phyloP scores from a whole-genome alignment of 2,113 vertebrate species.

The Pristiophorus japonicus region DNA sequence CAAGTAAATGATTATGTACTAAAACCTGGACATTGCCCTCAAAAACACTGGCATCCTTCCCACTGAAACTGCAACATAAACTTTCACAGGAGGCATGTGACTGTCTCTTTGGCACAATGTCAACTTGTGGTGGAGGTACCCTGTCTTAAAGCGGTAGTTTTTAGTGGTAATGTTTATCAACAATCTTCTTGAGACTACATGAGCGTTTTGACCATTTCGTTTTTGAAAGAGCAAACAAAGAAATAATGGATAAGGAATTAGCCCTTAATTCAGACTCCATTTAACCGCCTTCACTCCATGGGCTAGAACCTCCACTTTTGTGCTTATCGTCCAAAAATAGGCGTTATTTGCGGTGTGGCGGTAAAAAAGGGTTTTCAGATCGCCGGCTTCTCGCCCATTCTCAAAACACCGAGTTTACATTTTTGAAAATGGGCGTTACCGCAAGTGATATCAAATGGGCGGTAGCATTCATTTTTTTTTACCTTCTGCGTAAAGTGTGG shows the following conservation, averaged over 20 bases:
- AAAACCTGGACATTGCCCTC: constrained; percentile 5
- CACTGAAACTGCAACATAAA: constrained; percentile 10
- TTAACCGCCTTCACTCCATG: background rate
- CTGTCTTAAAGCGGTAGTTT: background rate
- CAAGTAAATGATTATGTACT: constrained; percentile 2
- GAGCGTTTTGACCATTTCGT: background rate
- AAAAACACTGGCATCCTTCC: background rate
- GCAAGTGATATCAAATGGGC: too few relatives aligned
- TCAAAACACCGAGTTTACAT: too few relatives aligned
- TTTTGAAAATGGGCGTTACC: too few relatives aligned
- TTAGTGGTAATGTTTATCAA: background rate
- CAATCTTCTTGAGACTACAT: background rate
- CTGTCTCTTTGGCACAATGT: background rate
- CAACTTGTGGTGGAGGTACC: background rate
- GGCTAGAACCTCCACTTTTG: too few relatives aligned
- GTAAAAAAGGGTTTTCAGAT: too few relatives aligned
- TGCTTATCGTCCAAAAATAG: too few relatives aligned
- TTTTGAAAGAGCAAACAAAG: background rate
- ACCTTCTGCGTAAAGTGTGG: too few relatives aligned
- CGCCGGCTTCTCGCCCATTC: too few relatives aligned
- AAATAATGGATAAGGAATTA: background rate
- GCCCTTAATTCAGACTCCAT: background rate
- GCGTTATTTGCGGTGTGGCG: too few relatives aligned
- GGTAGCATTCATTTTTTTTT: too few relatives aligned
- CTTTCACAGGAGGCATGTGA: background rate